Conservation (phyloP, 2,888 invertebrate genomes). For the Agonopterix arenella region DNA sequence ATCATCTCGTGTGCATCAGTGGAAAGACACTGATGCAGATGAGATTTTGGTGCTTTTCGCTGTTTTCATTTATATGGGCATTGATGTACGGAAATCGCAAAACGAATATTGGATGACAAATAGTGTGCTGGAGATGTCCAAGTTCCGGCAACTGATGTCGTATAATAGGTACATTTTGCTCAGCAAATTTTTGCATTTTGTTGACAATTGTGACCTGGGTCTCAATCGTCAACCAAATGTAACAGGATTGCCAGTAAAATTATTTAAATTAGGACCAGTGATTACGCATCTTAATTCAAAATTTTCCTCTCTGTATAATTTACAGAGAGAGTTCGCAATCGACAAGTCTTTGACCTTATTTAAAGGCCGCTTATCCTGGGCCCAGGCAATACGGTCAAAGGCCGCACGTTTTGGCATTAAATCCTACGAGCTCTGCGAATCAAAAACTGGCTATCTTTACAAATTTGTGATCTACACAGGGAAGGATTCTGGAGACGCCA, state of each 20-base stretch:
- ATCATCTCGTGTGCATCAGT: conserved; percentile 10
- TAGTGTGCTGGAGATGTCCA: conserved; percentile 5
- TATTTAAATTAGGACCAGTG: conserved; percentile 11
- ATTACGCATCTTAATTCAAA: not conserved
- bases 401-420: too few relatives aligned
- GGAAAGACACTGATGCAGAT: conserved; percentile 13
- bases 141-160: conserved; percentile 4
- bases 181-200: conserved; percentile 7
- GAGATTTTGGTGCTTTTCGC: conserved; percentile 16
- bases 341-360: conserved; percentile 15
- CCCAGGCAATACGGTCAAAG: not conserved
- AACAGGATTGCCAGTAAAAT: conserved; percentile 11
- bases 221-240: not conserved
- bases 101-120: conserved; percentile 8
- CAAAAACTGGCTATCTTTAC: too few relatives aligned
- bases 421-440: too few relatives aligned
- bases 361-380: conserved; percentile 14
- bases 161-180: conserved; percentile 4
- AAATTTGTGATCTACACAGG: not conserved
- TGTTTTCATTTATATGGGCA: conserved; percentile 11
- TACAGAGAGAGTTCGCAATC: conserved; percentile 14
- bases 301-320: conserved; percentile 7
- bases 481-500: conserved; percentile 3
- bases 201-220: not conserved
- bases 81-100: conserved; percentile 7